Evolutionary conservation across 1,140 invertebrate species (phyloP).

Genomic region (Euura lappo): DNA sequence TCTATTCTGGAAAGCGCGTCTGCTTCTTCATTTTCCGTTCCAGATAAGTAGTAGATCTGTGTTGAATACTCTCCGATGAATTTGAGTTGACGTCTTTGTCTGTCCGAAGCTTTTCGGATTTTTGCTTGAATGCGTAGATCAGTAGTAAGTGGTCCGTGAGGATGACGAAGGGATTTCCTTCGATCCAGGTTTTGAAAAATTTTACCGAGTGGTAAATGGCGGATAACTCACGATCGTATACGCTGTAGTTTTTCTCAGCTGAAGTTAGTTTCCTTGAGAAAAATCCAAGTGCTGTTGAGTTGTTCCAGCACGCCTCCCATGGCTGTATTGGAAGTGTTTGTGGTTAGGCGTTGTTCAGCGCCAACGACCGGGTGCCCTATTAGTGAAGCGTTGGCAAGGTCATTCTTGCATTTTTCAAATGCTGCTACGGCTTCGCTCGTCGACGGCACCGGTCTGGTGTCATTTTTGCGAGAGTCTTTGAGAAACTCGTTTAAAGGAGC

Average conservation of each 20-base stretch:
- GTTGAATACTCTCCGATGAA: slow-evolving; percentile 30
- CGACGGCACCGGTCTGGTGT: slow-evolving; percentile 43
- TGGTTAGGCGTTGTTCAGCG: slow-evolving; percentile 25
- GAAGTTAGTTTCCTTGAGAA: slow-evolving; percentile 49
- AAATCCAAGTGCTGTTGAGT: slow-evolving; percentile 40
- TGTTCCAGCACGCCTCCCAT: slow-evolving; percentile 53
- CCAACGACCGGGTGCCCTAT: slow-evolving; percentile 34
- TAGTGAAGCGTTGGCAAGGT: slow-evolving; percentile 33
- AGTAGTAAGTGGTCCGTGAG: slow-evolving; percentile 54
- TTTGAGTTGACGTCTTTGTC: slow-evolving; percentile 22
- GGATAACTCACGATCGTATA: slow-evolving; percentile 58
- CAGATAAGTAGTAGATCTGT: slow-evolving; percentile 33
- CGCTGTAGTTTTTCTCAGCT: slow-evolving; percentile 45
- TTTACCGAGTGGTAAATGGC: slow-evolving; percentile 54
- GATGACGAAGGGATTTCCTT: slow-evolving; percentile 47
- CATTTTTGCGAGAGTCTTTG: slow-evolving; percentile 35
- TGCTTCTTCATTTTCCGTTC: slow-evolving; percentile 37
- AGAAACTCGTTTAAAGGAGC: slow-evolving; percentile 28
- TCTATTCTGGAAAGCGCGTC: slow-evolving; percentile 35
- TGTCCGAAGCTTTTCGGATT: slow-evolving; percentile 34
- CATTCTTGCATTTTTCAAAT: slow-evolving; percentile 51
- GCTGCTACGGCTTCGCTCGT: slow-evolving; percentile 34
- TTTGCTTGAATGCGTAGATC: slow-evolving; percentile 40
- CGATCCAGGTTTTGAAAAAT: slow-evolving; percentile 54
- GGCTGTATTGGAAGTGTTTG: slow-evolving; percentile 47